phyloP scores from a whole-genome alignment of 2,113 vertebrate genomes.

The Sturnira hondurensis region DNA sequence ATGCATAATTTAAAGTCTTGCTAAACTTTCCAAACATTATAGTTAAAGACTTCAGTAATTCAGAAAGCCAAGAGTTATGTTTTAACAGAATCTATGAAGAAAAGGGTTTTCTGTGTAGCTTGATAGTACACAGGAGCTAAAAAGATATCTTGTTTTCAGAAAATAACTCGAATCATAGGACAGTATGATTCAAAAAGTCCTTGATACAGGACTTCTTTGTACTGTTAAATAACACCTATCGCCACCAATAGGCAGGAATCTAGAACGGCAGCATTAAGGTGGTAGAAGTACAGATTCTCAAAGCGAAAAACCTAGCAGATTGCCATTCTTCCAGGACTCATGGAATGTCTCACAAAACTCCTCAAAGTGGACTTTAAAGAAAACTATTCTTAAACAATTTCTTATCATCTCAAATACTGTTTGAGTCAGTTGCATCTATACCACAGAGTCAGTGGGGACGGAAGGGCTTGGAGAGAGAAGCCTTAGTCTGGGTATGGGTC shows the following conservation, averaged over 20 bases:
- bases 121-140: not conserved
- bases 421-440: no score
- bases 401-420: not conserved
- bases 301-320: not conserved
- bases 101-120: not conserved
- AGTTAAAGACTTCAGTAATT: not conserved
- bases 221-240: not conserved
- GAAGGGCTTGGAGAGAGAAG: not conserved
- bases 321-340: not conserved
- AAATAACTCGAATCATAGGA: not conserved
- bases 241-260: not conserved
- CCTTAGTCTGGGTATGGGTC: not conserved
- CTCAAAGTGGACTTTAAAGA: not conserved
- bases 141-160: not conserved
- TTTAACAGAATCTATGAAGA: not conserved
- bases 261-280: not conserved
- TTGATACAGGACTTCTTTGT: not conserved
- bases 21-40: not conserved
- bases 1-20: not conserved
- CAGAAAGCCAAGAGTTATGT: not conserved
- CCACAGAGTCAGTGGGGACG: not conserved
- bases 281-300: not conserved
- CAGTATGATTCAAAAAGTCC: not conserved
- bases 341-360: not conserved
- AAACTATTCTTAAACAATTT: not conserved